phyloP scores from a whole-genome alignment of 2,113 vertebrate genomes.

The Balaenoptera acutorostrata region DNA sequence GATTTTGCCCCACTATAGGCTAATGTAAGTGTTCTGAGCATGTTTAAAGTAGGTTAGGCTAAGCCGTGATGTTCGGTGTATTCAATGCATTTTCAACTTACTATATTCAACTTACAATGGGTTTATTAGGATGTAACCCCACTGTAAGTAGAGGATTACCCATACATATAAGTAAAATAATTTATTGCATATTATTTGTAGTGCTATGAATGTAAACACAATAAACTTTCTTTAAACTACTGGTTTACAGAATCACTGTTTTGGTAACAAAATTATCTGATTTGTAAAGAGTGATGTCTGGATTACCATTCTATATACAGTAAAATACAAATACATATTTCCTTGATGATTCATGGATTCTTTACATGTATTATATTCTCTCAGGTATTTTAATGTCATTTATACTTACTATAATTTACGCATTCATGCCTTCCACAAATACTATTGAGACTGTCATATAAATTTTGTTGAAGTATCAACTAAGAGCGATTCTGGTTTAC shows the following conservation, averaged over 20 bases:
- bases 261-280: background rate
- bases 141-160: background rate
- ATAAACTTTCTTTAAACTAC: background rate
- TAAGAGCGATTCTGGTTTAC: background rate
- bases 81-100: background rate
- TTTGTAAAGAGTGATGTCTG: background rate
- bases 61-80: background rate
- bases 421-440: slow-evolving; percentile 7
- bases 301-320: background rate
- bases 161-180: background rate
- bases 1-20: background rate
- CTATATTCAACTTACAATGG: background rate
- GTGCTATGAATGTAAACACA: background rate
- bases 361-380: background rate
- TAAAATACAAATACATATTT: slow-evolving; percentile 8
- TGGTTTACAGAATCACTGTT: background rate
- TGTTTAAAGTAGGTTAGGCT: background rate
- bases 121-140: background rate
- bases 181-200: background rate
- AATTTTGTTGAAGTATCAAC: background rate
- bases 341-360: background rate
- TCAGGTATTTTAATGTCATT: background rate
- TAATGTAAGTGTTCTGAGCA: background rate
- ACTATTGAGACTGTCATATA: background rate
- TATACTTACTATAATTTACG: background rate